Base-by-base conservation (phyloP, 2,888 invertebrate species). In the Abrostola tripartita region DNA sequence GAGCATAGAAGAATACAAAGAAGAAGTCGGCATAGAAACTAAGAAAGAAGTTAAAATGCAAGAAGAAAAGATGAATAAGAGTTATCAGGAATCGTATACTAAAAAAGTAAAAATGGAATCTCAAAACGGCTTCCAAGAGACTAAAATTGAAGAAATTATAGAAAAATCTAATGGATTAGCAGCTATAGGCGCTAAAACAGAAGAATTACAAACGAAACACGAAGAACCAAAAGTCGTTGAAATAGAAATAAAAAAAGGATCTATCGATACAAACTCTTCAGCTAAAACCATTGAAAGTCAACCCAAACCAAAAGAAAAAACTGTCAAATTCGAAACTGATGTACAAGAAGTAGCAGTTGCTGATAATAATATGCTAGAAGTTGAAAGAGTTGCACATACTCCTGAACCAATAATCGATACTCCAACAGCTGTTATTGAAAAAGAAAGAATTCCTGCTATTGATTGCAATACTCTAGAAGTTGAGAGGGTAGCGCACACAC, bases 1-100 rank as follows among this genome's bases (percentile, higher is more conserved):
- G 71, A 89, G 89, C 65, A 94, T 94, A 69, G 92, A 93, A 83
- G 92, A 91, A 70, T 94, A 94, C 60, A 94, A 93, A 83, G 90
- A 91, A 79, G 89, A 92, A 72, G 91, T 90, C 0, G 93, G 91
- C 1, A 89, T 92, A 11, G 87, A 88, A 4, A 77, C 73, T 0
- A 81, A 79, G 38, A 80, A 79, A 67, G 79, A 83, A 66, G 55
- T 65, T 2, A 78, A 65, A 35, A 5, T 51, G 0, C 50, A 65
- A 35, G 65, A 80, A 68, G 78, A 74, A 4, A 80, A 71, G 38
- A 49, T 75, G 8, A 51, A 42, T 1, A 59, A 60, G 42, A 74
- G 37, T 42, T 74, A 57, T 11, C 37, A 52, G 58, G 72, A 74
- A 52, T 47, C 52, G 8, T 57, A 61, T n/a, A 68, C n/a, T 1